phyloP scores from a whole-genome alignment of 53 echinoderm and acorn worm genomes.

The Echinometra lucunter region DNA sequence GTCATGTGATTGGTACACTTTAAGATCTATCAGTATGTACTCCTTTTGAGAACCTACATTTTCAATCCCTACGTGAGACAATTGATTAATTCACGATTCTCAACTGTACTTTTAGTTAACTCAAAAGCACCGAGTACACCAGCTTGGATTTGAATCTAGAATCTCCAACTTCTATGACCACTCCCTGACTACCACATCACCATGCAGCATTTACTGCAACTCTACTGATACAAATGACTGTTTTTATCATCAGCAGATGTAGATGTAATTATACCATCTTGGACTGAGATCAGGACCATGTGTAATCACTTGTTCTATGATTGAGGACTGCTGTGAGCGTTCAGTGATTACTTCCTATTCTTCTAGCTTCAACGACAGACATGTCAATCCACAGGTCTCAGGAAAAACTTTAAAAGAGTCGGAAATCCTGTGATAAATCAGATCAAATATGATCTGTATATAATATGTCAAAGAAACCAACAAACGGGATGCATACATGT shows the following conservation, averaged over 20 bases:
- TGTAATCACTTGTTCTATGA: constrained; percentile 16
- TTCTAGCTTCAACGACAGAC: constrained; percentile 10
- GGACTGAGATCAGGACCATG: background rate
- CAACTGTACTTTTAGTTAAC: too few species aligned
- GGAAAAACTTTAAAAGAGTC: background rate
- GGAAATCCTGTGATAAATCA: background rate
- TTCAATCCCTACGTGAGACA: too few species aligned
- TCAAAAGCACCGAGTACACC: background rate
- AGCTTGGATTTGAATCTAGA: background rate
- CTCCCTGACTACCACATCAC: background rate
- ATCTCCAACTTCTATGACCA: background rate
- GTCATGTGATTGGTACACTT: too few species aligned
- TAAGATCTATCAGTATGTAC: too few species aligned
- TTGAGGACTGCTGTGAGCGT: constrained; percentile 5
- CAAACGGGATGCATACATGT: too few species aligned
- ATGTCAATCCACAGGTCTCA: constrained; percentile 1
- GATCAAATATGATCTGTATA: background rate
- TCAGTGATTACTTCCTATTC: constrained; percentile 11
- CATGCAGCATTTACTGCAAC: background rate
- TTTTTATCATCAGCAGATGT: constrained; percentile 53
- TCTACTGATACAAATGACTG: background rate
- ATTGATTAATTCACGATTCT: too few species aligned
- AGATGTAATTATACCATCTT: constrained; percentile 11
- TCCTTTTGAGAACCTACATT: too few species aligned
- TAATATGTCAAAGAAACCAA: background rate